These are phyloP conservation scores for Watersipora subatra DNA, from an alignment of 1,140 invertebrate species.

Conservation along the genomic window DNA sequence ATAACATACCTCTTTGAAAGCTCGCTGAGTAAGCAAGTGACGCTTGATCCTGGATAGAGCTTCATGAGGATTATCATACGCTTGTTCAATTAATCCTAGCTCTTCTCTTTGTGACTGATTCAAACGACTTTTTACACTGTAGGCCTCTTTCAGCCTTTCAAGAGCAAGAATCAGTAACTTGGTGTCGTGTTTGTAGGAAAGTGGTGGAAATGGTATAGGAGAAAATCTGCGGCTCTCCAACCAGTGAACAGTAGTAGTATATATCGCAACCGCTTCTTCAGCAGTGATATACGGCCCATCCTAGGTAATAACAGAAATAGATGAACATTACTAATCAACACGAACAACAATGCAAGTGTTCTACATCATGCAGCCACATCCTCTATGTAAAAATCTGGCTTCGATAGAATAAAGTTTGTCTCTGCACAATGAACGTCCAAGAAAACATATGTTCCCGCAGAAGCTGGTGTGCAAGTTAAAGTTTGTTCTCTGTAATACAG, in stretches of 20 bases:
- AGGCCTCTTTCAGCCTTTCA: conserved; percentile 94
- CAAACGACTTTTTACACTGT: conserved; percentile 92
- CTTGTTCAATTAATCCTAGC: conserved; percentile 94
- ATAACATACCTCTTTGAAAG: conserved; percentile 83
- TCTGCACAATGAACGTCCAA: too few relatives aligned
- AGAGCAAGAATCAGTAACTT: conserved; percentile 91
- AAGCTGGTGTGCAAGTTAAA: too few relatives aligned
- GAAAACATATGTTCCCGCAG: too few relatives aligned
- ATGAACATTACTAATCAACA: conserved; percentile 3
- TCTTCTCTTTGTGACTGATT: conserved; percentile 99
- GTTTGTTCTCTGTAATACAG: too few relatives aligned
- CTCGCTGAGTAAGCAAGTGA: conserved; percentile 91
- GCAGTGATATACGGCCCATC: conserved; percentile 98
- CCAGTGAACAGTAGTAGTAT: conserved; percentile 99
- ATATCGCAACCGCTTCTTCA: conserved; percentile 98
- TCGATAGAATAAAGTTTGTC: too few relatives aligned
- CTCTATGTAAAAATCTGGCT: too few relatives aligned
- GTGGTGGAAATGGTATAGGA: conserved; percentile 94
- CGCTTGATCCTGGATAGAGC: conserved; percentile 96
- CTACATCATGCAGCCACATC: too few relatives aligned
- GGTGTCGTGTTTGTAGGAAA: conserved; percentile 98
- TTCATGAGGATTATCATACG: conserved; percentile 99
- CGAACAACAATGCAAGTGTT: too few relatives aligned
- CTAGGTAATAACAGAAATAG: too few relatives aligned
- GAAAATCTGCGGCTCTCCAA: conserved; percentile 92